A percentile compares a stretch with the other conserved stretches of the same genome.
phyloP scores from a whole-genome alignment of 2,797 vertebrate genomes.

The Distichodus sexfasciatus region DNA sequence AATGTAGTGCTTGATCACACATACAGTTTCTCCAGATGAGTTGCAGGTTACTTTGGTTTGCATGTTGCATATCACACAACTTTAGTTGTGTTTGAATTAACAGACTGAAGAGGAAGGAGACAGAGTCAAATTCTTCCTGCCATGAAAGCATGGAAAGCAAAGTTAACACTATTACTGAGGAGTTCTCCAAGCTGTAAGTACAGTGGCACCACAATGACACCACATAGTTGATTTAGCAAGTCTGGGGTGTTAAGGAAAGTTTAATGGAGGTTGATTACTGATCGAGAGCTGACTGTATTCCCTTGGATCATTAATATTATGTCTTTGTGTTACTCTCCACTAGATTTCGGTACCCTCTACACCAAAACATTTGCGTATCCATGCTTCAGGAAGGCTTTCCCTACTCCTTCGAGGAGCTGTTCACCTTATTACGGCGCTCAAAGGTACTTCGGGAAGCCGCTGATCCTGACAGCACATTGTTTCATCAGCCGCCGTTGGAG shows the following conservation, averaged over 20 bases:
- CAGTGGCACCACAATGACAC: too few species aligned
- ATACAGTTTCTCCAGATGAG: too few species aligned
- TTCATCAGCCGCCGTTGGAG: constrained; percentile 75
- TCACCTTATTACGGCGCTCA: constrained; percentile 74
- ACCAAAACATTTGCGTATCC: constrained; percentile 83
- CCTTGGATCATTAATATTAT: neutral
- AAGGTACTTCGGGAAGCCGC: constrained; percentile 65
- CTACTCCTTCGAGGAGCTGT: constrained; percentile 81
- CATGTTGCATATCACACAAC: too few species aligned
- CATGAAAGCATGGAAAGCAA: neutral
- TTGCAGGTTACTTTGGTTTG: too few species aligned
- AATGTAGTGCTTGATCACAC: too few species aligned
- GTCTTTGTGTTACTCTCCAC: neutral
- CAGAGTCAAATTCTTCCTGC: neutral
- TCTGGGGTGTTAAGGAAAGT: too few species aligned
- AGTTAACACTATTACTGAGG: neutral
- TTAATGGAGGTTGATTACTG: too few species aligned
- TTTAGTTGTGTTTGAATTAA: too few species aligned
- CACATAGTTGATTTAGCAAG: too few species aligned
- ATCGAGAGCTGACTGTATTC: too few species aligned
- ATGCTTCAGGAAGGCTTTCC: constrained; percentile 83
- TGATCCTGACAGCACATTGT: constrained; percentile 69
- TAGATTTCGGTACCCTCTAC: constrained; percentile 79
- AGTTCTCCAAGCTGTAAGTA: too few species aligned
- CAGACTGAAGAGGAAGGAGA: neutral